Base-by-base conservation (phyloP, 2,888 invertebrate genomes). In the Spatulosminthurus flaviceps region DNA sequence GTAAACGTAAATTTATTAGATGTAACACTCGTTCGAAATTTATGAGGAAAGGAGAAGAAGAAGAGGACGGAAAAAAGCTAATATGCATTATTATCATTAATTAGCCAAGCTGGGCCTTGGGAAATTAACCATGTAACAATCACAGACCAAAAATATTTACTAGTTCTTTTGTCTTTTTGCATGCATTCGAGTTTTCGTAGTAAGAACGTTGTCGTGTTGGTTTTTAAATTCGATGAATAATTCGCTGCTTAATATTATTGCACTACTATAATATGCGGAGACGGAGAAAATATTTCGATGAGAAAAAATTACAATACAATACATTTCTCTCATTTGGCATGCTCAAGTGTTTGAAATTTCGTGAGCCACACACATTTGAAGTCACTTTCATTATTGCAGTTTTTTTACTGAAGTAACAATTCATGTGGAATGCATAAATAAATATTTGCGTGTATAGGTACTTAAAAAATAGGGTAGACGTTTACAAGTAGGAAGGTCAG, bases 41-140 rank as follows among this genome's bases (percentile, higher is more conserved):
- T n/a, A 51, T 34, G 34, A 34, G 34, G n/a, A n/a, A n/a, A n/a
- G n/a, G n/a, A n/a, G n/a, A n/a, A n/a, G n/a, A n/a, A n/a, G n/a
- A n/a, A n/a, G n/a, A n/a, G n/a, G n/a, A n/a, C n/a, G n/a, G n/a
- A n/a, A n/a, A 51, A 51, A 51, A 19, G 51, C 51, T 51, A n/a
- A n/a, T 51, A 13, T 51, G 51, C 34, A 34, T 34, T n/a, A n/a
- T n/a, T n/a, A n/a, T n/a, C n/a, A n/a, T n/a, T n/a, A n/a, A n/a
- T n/a, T 13, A 61, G n/a, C 64, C 75, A 75, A 75, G 75, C 75
- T 64, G 75, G 75, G 66, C 75, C n/a, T 75, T 75, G 75, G 75
- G 9, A 19, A 67, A 67, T 19, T 26, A 67, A 28, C 29, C 26
- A 22, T 19, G 67, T 67, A 67, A 67, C 67, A 67, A 67, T 67